A percentile compares a stretch with the other conserved stretches of the same genome.
These are phyloP conservation scores for Diorhabda carinulata DNA, from an alignment of 1,140 invertebrate species.

Conservation along the genomic window DNA sequence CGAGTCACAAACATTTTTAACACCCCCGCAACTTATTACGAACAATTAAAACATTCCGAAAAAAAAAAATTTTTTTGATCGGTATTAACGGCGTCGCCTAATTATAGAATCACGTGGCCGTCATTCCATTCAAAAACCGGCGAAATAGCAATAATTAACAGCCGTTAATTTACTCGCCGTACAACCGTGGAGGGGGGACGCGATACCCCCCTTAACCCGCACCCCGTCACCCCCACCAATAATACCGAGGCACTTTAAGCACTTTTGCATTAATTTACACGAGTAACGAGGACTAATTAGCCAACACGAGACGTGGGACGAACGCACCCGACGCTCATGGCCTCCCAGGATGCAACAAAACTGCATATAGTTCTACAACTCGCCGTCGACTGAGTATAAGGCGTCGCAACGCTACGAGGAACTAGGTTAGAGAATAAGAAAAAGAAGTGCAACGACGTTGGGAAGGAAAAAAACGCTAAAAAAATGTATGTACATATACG, in stretches of 20 bases:
- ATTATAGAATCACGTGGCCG: slow-evolving; percentile 11
- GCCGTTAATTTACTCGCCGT: slow-evolving; percentile 19
- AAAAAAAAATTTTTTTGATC: no score
- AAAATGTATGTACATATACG: slow-evolving; percentile 48
- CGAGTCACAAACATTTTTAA: no score
- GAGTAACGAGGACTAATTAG: slow-evolving; percentile 19
- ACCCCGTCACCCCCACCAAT: slow-evolving; percentile 14
- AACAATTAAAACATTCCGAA: no score
- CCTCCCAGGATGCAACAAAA: slow-evolving; percentile 28
- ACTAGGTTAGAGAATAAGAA: slow-evolving; percentile 47
- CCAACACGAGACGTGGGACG: slow-evolving; percentile 15
- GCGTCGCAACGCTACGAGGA: slow-evolving; percentile 39
- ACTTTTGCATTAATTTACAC: slow-evolving; percentile 24
- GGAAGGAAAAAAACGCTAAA: slow-evolving; percentile 44
- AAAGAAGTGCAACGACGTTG: slow-evolving; percentile 44
- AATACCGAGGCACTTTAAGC: slow-evolving; percentile 14
- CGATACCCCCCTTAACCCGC: slow-evolving; percentile 12
- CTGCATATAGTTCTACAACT: slow-evolving; percentile 45
- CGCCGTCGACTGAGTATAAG: slow-evolving; percentile 44
- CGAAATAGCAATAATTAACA: slow-evolving; percentile 15
- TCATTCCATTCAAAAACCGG: slow-evolving; percentile 17
- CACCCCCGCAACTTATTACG: no score
- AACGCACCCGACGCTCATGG: slow-evolving; percentile 4
- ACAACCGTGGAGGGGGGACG: slow-evolving; percentile 9
- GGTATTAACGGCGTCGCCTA: no score